These are phyloP conservation scores for Philonicus albiceps DNA, from an alignment of 2,888 invertebrate species.

Conservation along the genomic window DNA sequence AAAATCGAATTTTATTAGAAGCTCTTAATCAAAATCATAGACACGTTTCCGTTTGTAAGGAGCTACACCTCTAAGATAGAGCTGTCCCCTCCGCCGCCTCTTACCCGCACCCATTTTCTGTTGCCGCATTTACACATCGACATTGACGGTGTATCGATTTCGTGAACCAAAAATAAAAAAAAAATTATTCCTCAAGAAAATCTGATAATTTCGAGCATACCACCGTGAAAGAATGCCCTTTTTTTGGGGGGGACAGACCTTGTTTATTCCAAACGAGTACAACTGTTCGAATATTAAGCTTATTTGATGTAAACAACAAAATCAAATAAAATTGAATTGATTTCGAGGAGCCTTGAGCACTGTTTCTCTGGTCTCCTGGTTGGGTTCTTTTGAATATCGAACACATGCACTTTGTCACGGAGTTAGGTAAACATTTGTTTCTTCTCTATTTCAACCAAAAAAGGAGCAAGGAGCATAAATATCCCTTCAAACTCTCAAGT, in stretches of 20 bases:
- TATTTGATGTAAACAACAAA: constrained; percentile 27
- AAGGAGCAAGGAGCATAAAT: constrained; percentile 1
- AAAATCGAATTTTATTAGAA: constrained; percentile 25
- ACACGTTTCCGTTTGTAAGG: constrained; percentile 4
- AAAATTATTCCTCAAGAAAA: neutral
- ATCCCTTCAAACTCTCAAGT: neutral
- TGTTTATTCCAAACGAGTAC: constrained; percentile 14
- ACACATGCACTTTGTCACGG: neutral
- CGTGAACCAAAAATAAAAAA: neutral
- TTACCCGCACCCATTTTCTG: too few relatives aligned
- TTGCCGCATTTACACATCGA: neutral
- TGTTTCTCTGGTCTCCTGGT: neutral
- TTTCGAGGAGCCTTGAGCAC: neutral
- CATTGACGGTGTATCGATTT: neutral
- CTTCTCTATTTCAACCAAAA: neutral
- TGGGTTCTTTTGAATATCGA: neutral
- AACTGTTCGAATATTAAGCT: constrained; percentile 12
- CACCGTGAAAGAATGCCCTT: neutral
- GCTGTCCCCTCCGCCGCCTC: neutral
- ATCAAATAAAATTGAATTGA: constrained; percentile 14
- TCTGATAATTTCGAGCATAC: constrained; percentile 10
- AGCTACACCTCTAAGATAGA: neutral
- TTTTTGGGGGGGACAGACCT: neutral
- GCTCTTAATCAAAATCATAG: constrained; percentile 28
- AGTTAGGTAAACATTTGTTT: neutral